A percentile compares a stretch with the other conserved stretches of the same genome.
Evolutionary conservation across 64 coral and sea anemone species (phyloP).

Genomic region (Platygyra sinensis): DNA sequence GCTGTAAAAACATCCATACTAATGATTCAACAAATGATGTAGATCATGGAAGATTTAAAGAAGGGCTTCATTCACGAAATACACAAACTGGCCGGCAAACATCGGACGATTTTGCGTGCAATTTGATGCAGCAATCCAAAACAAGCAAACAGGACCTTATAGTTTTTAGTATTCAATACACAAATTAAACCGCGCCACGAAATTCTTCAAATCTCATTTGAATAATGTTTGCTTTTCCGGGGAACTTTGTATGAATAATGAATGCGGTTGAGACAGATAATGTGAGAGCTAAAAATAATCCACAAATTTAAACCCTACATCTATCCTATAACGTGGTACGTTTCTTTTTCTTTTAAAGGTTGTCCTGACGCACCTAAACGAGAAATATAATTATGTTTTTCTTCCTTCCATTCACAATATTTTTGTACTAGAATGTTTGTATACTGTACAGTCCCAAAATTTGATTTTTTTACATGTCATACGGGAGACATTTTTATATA

Average conservation of each 20-base stretch:
- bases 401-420: not conserved
- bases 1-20: constrained; percentile 24
- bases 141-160: not conserved
- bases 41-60: not conserved
- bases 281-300: constrained; percentile 74
- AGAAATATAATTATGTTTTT: not conserved
- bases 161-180: not conserved
- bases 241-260: constrained; percentile 61
- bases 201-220: constrained; percentile 14
- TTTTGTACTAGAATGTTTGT: not conserved
- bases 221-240: constrained; percentile 40
- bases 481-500: too few species aligned
- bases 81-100: not conserved
- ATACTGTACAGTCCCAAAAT: not conserved
- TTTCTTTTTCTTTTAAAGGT: not conserved
- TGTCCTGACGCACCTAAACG: not conserved
- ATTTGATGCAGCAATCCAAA: not conserved
- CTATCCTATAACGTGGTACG: not conserved
- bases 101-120: not conserved
- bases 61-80: not conserved
- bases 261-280: constrained; percentile 40
- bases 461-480: not conserved
- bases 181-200: not conserved
- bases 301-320: not conserved
- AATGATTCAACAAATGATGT: not conserved